phyloP scores from a whole-genome alignment of 92 coral and sea anemone genomes.

The Desmophyllum pertusum region DNA sequence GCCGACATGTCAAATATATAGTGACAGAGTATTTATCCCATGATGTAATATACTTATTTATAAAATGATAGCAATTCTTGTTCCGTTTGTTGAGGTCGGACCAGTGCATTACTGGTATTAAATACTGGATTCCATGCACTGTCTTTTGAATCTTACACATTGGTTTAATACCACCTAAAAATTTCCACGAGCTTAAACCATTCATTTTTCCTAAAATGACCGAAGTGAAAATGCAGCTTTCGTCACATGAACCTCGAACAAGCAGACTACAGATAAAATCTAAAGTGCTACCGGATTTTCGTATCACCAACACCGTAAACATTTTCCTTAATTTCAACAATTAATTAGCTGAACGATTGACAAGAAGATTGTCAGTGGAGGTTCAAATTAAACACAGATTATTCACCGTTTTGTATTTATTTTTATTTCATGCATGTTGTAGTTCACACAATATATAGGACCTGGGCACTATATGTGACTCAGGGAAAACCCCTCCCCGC shows the following conservation, averaged over 20 bases:
- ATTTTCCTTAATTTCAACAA: background rate
- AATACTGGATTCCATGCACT: background rate
- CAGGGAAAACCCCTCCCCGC: constrained; percentile 24
- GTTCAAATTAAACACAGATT: background rate
- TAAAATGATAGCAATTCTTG: background rate
- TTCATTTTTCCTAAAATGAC: background rate
- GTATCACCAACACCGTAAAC: background rate
- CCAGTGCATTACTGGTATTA: constrained; percentile 10
- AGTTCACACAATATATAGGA: background rate
- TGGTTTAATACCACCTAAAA: background rate
- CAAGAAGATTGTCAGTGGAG: background rate
- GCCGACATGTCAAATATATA: background rate
- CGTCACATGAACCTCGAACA: background rate
- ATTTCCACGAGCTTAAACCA: background rate
- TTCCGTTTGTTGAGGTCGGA: too few species aligned
- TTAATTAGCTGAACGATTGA: too few species aligned
- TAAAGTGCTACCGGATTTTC: background rate
- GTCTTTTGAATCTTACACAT: background rate
- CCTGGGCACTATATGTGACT: background rate
- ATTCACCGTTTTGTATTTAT: background rate
- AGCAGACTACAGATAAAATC: background rate
- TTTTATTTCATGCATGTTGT: background rate
- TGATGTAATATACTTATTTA: constrained; percentile 21
- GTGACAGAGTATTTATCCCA: background rate
- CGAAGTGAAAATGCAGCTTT: background rate